Conservation (phyloP, 2,797 vertebrate species). For the Calcarius lapponicus region DNA sequence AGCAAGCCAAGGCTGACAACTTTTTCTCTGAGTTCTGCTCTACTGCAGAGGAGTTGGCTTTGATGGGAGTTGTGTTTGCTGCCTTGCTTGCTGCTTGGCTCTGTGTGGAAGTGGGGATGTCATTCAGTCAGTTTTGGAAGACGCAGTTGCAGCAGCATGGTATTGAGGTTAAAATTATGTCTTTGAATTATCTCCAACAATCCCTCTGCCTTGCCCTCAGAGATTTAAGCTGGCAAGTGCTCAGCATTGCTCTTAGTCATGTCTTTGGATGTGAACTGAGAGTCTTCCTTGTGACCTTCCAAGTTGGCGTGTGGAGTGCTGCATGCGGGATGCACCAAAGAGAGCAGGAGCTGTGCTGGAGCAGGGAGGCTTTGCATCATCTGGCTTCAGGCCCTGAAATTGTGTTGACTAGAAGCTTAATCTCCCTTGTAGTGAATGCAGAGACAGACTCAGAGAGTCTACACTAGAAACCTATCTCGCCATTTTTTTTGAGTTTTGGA, state of each 20-base stretch:
- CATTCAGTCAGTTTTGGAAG: neutral
- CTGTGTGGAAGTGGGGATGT: neutral
- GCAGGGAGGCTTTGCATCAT: neutral
- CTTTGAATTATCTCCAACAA: neutral
- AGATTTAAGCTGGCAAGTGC: neutral
- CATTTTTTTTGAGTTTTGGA: neutral
- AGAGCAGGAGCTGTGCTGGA: neutral
- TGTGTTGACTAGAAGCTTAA: neutral
- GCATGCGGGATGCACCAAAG: accelerated
- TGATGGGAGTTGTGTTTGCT: neutral
- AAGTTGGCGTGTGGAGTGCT: accelerated
- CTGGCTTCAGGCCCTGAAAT: neutral
- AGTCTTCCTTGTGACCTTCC: neutral
- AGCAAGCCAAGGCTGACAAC: neutral
- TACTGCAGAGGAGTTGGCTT: neutral
- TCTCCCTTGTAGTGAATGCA: neutral
- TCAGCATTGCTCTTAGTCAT: neutral
- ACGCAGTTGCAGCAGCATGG: neutral
- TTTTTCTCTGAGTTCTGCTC: neutral
- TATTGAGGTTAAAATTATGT: neutral
- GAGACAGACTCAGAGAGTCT: neutral
- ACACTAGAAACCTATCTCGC: neutral
- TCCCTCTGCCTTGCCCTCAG: neutral
- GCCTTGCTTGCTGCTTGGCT: neutral
- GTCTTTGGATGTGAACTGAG: neutral